Percentiles rank a stretch among this genome's conserved stretches.
phyloP scores from a whole-genome alignment of 2,797 vertebrate genomes.

The Pangasius larnaudii region DNA sequence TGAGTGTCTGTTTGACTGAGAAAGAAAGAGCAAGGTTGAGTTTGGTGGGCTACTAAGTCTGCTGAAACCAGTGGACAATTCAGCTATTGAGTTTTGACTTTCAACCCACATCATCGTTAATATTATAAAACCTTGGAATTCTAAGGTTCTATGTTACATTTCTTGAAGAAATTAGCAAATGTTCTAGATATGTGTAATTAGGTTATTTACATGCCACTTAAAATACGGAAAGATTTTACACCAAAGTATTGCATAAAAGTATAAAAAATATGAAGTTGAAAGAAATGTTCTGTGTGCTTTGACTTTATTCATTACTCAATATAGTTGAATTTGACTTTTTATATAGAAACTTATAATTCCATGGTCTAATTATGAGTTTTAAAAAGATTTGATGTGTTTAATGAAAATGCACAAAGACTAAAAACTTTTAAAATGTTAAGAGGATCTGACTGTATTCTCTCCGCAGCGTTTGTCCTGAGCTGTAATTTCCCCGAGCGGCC shows the following conservation, averaged over 20 bases:
- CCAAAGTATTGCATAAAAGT: not conserved
- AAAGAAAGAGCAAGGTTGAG: slow-evolving; percentile 37
- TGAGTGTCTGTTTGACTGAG: slow-evolving; percentile 25
- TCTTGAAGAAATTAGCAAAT: not conserved
- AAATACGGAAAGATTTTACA: not conserved
- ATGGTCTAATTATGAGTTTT: not conserved
- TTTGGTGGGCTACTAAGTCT: slow-evolving; percentile 3
- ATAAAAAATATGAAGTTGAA: not conserved
- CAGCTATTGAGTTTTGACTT: not conserved
- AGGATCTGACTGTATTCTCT: slow-evolving; percentile 14
- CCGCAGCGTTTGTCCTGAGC: slow-evolving; percentile 84
- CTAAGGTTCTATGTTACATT: too few species aligned
- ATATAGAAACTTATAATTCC: not conserved
- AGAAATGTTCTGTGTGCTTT: not conserved
- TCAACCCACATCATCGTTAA: not conserved
- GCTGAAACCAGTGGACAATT: slow-evolving; percentile 23
- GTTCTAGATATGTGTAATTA: not conserved
- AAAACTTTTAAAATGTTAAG: not conserved
- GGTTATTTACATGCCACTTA: not conserved
- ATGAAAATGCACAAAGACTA: not conserved
- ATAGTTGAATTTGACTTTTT: not conserved
- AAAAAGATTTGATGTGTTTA: not conserved
- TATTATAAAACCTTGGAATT: not conserved
- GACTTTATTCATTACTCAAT: not conserved
- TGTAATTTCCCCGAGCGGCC: slow-evolving; percentile 86